Conservation (phyloP, 2,113 vertebrate species). For the Antechinus stuartii region DNA sequence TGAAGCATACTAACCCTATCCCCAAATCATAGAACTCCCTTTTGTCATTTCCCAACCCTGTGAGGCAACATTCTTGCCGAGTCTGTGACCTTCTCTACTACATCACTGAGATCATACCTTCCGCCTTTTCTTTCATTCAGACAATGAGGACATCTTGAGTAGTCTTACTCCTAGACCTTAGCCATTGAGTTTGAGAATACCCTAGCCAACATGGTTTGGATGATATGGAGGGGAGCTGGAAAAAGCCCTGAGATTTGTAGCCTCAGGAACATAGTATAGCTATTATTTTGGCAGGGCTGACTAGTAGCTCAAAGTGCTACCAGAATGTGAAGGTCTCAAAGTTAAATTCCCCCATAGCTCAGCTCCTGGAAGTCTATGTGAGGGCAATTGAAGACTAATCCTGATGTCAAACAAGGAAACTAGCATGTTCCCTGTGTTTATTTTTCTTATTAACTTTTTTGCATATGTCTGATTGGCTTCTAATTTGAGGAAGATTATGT, state of each 20-base stretch:
- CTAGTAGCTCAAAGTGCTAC: neutral
- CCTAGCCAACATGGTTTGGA: neutral
- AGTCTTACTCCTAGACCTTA: neutral
- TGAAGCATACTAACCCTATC: neutral
- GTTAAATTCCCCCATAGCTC: neutral
- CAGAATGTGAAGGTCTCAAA: neutral
- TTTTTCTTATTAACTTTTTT: neutral
- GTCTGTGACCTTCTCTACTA: neutral
- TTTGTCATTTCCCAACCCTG: neutral
- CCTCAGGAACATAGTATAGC: too few relatives aligned
- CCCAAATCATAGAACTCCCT: neutral
- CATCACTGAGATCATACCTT: neutral
- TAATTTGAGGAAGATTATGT: neutral
- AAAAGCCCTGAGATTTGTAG: neutral
- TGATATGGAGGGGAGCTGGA: neutral
- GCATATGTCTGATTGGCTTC: neutral
- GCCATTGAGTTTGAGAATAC: neutral
- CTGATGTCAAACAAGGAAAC: neutral
- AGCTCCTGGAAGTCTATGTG: neutral
- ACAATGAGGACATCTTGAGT: neutral
- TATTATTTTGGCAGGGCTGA: neutral
- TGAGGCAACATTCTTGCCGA: neutral
- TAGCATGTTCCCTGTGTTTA: neutral
- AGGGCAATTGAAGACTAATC: neutral
- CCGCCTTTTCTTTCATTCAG: neutral